These are phyloP conservation scores for Cyclophora albipunctata DNA, from an alignment of 2,888 invertebrate species.

Conservation along the genomic window DNA sequence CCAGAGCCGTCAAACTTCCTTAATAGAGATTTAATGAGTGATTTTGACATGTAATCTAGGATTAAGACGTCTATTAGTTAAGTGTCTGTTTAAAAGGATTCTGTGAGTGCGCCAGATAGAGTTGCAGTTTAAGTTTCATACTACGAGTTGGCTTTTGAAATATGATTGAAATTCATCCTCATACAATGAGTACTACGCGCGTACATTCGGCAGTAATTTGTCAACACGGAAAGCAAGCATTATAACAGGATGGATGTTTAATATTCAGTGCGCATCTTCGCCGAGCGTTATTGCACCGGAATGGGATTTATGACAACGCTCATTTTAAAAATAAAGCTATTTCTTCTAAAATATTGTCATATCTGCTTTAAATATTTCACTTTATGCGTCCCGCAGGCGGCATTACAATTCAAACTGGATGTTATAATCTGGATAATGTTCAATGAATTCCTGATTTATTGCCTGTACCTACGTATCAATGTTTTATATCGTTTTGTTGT, in stretches of 20 bases:
- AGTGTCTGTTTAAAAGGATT: too few species aligned
- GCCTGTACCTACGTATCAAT: conserved; percentile 14
- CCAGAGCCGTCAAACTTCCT: too few species aligned
- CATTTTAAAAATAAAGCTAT: conserved; percentile 72
- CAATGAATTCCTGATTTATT: conserved; percentile 46
- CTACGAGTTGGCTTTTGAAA: too few species aligned
- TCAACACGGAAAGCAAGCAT: conserved; percentile 40
- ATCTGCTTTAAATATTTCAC: conserved; percentile 70
- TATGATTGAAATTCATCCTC: too few species aligned
- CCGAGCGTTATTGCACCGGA: conserved; percentile 60
- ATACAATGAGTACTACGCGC: too few species aligned
- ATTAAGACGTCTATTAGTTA: too few species aligned
- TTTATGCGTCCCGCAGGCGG: conserved; percentile 61
- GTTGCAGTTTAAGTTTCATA: too few species aligned
- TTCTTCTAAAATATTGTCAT: conserved; percentile 72
- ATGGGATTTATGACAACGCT: conserved; percentile 61
- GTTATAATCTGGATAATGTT: conserved; percentile 39
- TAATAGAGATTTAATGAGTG: too few species aligned
- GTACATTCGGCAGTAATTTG: conserved; percentile 22
- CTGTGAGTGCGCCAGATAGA: too few species aligned
- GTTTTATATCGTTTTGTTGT: conserved; percentile 10
- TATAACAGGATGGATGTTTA: conserved; percentile 51
- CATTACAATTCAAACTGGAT: conserved; percentile 50
- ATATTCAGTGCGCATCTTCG: conserved; percentile 58
- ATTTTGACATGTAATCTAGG: too few species aligned